These are phyloP conservation scores for Gnathonemus echidnorhynchus DNA, from an alignment of 2,113 vertebrate genomes.

Conservation along the genomic window DNA sequence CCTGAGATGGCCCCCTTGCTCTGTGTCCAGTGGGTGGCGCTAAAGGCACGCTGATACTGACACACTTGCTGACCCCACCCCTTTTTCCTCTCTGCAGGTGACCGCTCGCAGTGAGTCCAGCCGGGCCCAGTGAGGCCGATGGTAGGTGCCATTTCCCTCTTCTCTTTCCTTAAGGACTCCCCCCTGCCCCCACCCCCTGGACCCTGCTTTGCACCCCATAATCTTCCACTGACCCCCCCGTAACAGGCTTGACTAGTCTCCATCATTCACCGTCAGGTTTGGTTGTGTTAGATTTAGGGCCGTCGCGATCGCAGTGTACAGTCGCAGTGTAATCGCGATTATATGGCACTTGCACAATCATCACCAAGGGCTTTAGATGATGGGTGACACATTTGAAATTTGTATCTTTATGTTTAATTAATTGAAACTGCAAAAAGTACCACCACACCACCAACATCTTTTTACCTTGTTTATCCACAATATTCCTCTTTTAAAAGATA, in stretches of 20 bases:
- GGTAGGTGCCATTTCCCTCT: constrained; percentile 47
- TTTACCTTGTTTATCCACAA: too few relatives aligned
- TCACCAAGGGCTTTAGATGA: too few relatives aligned
- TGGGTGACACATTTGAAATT: too few relatives aligned
- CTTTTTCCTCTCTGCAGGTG: constrained; percentile 34
- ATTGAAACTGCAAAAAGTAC: too few relatives aligned
- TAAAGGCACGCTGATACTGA: background rate
- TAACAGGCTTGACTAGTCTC: background rate
- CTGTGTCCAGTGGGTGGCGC: background rate
- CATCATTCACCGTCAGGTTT: background rate
- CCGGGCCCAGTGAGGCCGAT: constrained; percentile 42
- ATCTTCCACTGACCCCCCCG: background rate
- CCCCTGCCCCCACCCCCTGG: too few relatives aligned
- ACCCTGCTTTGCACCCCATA: background rate
- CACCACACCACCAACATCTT: too few relatives aligned
- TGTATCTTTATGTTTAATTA: too few relatives aligned
- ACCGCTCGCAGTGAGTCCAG: constrained; percentile 34
- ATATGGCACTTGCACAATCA: too few relatives aligned
- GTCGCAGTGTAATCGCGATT: too few relatives aligned
- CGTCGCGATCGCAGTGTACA: too few relatives aligned
- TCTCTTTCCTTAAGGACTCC: background rate
- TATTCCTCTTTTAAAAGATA: too few relatives aligned
- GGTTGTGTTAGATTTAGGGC: background rate
- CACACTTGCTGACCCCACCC: background rate
- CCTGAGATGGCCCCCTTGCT: background rate